phyloP scores from a whole-genome alignment of 2,797 vertebrate species.

The Sebastes cheni region DNA sequence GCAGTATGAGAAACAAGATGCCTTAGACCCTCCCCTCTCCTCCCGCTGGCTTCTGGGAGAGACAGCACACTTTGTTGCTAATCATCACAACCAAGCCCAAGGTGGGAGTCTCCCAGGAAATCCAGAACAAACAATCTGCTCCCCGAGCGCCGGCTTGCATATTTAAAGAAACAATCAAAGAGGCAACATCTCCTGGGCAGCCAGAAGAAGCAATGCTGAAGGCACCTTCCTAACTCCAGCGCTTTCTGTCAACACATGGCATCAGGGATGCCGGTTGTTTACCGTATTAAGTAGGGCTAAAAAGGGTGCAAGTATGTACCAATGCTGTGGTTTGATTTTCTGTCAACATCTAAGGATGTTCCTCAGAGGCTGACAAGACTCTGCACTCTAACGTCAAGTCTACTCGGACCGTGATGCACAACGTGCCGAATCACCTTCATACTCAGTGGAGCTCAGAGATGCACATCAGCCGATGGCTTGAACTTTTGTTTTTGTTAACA shows the following conservation, averaged over 20 bases:
- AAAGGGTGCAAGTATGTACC: constrained; percentile 23
- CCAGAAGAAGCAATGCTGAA: constrained; percentile 68
- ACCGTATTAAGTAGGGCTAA: constrained; percentile 46
- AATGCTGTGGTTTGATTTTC: constrained; percentile 37
- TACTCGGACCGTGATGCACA: neutral
- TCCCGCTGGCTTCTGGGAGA: constrained; percentile 63
- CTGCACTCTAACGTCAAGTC: neutral
- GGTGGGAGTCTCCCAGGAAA: constrained; percentile 82
- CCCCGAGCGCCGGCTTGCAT: constrained; percentile 76
- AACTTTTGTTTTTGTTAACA: neutral
- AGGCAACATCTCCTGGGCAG: constrained; percentile 81
- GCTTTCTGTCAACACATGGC: constrained; percentile 65
- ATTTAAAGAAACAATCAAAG: constrained; percentile 88
- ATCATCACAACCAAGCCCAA: constrained; percentile 83
- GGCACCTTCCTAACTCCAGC: constrained; percentile 51
- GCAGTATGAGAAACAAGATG: constrained; percentile 22
- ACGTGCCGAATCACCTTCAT: neutral
- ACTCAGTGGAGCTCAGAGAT: neutral
- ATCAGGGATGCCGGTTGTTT: constrained; percentile 64
- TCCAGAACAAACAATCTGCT: constrained; percentile 82
- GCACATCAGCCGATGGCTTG: neutral
- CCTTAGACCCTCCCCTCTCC: constrained; percentile 31
- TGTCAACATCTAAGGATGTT: constrained; percentile 19
- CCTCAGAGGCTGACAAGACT: constrained; percentile 2
- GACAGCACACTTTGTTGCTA: constrained; percentile 69